Evolutionary conservation across 2,888 invertebrate genomes (phyloP).

Genomic region (Eupelmus urozonus): DNA sequence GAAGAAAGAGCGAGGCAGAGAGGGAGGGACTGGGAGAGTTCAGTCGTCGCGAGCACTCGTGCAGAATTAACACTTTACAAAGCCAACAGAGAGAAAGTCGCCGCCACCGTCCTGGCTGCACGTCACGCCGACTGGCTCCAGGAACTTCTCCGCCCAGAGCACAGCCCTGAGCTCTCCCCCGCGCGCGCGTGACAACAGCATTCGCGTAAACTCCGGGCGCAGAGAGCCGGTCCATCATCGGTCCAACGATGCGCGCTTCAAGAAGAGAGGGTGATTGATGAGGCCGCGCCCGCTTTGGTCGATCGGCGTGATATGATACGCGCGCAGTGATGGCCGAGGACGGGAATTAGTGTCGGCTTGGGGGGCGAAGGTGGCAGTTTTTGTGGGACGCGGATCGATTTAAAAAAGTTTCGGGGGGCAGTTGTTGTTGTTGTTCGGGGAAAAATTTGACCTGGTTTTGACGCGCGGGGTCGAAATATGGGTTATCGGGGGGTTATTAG

Average conservation of each 20-base stretch:
- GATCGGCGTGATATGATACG: neutral
- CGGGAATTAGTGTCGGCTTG: no score
- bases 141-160: neutral
- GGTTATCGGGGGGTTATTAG: no score
- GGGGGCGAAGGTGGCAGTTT: neutral
- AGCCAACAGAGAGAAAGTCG: slow-evolving; percentile 56
- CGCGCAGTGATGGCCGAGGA: no score
- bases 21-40: slow-evolving; percentile 25
- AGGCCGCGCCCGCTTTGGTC: neutral
- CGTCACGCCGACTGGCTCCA: slow-evolving; percentile 33
- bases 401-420: no score
- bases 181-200: slow-evolving; percentile 20
- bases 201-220: slow-evolving; percentile 23
- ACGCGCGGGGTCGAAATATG: no score
- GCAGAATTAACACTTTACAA: slow-evolving; percentile 65
- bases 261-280: slow-evolving; percentile 36
- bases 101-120: neutral
- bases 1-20: slow-evolving; percentile 1
- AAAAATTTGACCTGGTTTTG: no score
- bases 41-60: slow-evolving; percentile 63
- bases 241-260: slow-evolving; percentile 5
- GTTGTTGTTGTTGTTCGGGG: no score
- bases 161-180: neutral
- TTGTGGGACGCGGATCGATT: neutral
- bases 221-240: slow-evolving; percentile 7